Evolutionary conservation across 2,888 invertebrate genomes (phyloP), one percentile per base, ranked within the genome.

Genomic region (Epistrophe eligans): DNA sequence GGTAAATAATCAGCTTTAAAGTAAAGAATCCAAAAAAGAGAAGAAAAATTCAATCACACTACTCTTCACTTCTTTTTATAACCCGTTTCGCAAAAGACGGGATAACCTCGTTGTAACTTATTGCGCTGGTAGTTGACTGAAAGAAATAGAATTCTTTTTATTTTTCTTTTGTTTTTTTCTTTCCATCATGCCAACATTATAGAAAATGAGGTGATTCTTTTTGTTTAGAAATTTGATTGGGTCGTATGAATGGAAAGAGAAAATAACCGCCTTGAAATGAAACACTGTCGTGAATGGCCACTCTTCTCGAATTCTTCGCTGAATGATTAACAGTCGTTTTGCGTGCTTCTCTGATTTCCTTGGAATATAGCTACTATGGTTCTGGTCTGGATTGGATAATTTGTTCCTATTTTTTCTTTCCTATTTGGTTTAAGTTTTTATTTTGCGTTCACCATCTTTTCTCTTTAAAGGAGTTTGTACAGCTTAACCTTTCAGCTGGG

Each of bases 241-340:
- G 19, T 17, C 9, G 11, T 7, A 15, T 8, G 4, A 28, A 45
- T 62, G 35, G 40, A 60, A 43, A 5, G 11, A 24, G 32, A 6
- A 24, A 1, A 11, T n/a, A 19, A 10, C 48, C 19, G 13, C 8
- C 77, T 71, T 79, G 64, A 79, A 87, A 87, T 74, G 79, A 64
- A 79, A 82, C 72, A 82, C 79, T 83, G 87, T 71, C 72, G 74
- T 87, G 79, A 82, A 79, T 17, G 0, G 83, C 79, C 83, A 83
- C 19, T 62, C 79, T 87, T 24, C 24, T 24, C 60, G 76, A 87
- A 67, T 71, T 60, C 74, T 43, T 62, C 48, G 60, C 76, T 72
- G 76, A 83, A 87, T 87, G 87, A 87, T 87, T 87, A 79, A 87
- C 76, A 83, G 79, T 79, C 83, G 79, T 83, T 87, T 87, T 87